Base-by-base conservation (phyloP, 92 coral and sea anemone genomes). In the Zoanthus sociatus region DNA sequence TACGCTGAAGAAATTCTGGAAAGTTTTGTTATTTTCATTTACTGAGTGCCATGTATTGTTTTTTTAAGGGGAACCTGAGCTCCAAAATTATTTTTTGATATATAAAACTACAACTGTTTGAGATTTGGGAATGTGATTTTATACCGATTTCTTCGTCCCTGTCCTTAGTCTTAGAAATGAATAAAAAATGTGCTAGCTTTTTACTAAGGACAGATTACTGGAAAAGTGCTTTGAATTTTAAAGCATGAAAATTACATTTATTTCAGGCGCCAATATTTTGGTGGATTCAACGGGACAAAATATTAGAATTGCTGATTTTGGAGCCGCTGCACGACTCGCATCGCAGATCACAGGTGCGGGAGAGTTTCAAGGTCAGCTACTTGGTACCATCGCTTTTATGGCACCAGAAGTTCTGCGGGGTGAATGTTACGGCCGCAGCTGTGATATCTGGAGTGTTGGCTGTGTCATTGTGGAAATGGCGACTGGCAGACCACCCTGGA, bases 341-440 rank as follows among this genome's bases (percentile, higher is more conserved):
- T 93, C 98, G 45, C 96, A 96, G 72, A 88, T 95, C 78, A 96
- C 98, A 0, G 96, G 94, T 58, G 96, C 98, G 1, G 98, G 98
- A 46, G 98, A 96, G 87, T 96, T 96, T 69, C 98, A 96, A 84
- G 98, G 98, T 9, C 98, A 96, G 89, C 73, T 96, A 30, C 89
- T 96, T 11, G 98, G 98, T 46, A 96, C 98, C n/a, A 92, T 96
- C 76, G 98, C 98, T 13, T 96, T 95, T 77, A 96, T 96, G 98
- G 98, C 98, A 17, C 98, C 98, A 9, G 98, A 96, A 89, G 99
- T 97, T 10, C 78, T 97, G 64, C 94, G 99, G 42, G 99, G 99
- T 26, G 98, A 97, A 83, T 93, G 99, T 72, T 97, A 97, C 47
- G 99, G 99, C 48, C 83, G 99, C 33, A 95, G 96, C 66, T 97